A percentile compares a stretch with the other conserved stretches of the same genome.
phyloP scores from a whole-genome alignment of 2,113 vertebrate genomes.

The Sceloporus tristichus region DNA sequence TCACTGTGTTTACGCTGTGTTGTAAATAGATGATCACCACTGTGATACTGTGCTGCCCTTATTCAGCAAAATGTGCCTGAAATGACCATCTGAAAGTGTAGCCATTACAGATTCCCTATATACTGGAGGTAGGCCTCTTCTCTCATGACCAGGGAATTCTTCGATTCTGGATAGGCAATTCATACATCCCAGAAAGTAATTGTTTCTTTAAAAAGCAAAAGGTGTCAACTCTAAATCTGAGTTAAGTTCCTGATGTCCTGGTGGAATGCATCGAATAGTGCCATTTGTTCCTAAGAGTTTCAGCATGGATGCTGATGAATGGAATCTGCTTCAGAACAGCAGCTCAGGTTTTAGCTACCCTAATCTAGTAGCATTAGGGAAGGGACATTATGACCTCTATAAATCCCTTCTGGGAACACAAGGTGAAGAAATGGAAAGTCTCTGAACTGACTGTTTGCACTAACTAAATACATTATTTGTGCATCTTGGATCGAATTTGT shows the following conservation, averaged over 20 bases:
- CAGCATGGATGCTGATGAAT: rapidly evolving
- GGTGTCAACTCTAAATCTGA: not conserved
- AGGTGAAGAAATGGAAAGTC: slow-evolving; percentile 46
- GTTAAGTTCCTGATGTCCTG: not conserved
- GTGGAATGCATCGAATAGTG: slow-evolving; percentile 1
- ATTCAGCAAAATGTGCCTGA: not conserved
- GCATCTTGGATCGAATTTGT: slow-evolving; percentile 37
- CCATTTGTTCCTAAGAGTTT: slow-evolving; percentile 15
- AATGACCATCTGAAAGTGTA: not conserved
- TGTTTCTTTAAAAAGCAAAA: not conserved
- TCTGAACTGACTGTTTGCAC: slow-evolving; percentile 36
- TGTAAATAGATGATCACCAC: not conserved
- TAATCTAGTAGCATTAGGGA: not conserved
- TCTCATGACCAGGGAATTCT: not conserved
- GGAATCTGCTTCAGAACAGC: slow-evolving; percentile 26
- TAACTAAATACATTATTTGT: slow-evolving; percentile 57
- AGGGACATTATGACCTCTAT: slow-evolving; percentile 1
- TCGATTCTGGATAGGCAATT: not conserved
- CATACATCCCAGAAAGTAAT: not conserved
- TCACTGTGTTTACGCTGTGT: not conserved
- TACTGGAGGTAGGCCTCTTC: too few species aligned
- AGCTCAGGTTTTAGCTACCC: slow-evolving; percentile 20
- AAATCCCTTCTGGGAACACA: slow-evolving; percentile 23
- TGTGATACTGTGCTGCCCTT: not conserved
- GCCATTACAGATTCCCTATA: not conserved